Evolutionary conservation across 2,888 invertebrate species (phyloP).

Genomic region (Mycalesis mineus): DNA sequence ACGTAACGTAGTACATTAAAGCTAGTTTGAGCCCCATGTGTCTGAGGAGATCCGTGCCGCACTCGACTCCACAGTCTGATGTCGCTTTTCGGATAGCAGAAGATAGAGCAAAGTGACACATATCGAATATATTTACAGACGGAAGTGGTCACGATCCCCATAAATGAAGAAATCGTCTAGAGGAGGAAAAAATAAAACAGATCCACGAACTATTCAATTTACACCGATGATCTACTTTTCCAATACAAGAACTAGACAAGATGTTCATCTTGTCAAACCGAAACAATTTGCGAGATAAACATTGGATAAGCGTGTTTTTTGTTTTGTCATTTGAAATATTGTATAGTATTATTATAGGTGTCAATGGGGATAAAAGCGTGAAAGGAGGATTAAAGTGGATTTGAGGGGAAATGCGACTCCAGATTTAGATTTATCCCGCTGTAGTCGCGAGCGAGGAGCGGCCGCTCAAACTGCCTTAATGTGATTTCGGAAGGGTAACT

Average conservation of each 20-base stretch:
- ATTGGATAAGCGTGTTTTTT: conserved; percentile 2
- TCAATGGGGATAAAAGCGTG: conserved; percentile 30
- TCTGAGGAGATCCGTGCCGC: too few relatives aligned
- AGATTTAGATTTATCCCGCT: conserved; percentile 63
- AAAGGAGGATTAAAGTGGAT: conserved; percentile 49
- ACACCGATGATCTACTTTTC: background rate
- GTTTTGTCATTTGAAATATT: conserved; percentile 21
- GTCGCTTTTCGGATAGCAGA: too few relatives aligned
- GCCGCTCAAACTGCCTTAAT: conserved; percentile 56
- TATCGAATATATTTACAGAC: too few relatives aligned
- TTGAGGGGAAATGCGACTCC: conserved; percentile 39
- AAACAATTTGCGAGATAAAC: background rate
- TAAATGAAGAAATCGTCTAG: too few relatives aligned
- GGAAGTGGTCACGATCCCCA: too few relatives aligned
- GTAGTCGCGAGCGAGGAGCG: conserved; percentile 47
- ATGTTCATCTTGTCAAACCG: background rate
- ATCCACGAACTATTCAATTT: background rate
- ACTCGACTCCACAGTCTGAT: too few relatives aligned
- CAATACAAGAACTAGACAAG: background rate
- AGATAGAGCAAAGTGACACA: too few relatives aligned
- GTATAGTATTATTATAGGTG: conserved; percentile 27
- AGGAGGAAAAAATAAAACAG: background rate
- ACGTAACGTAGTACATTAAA: too few relatives aligned
- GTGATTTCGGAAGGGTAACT: conserved; percentile 55
- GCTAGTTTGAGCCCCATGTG: too few relatives aligned